Evolutionary conservation across 2,888 invertebrate species (phyloP), one percentile per base, ranked within the genome.

Genomic region (Leptinotarsa rubiginosa): DNA sequence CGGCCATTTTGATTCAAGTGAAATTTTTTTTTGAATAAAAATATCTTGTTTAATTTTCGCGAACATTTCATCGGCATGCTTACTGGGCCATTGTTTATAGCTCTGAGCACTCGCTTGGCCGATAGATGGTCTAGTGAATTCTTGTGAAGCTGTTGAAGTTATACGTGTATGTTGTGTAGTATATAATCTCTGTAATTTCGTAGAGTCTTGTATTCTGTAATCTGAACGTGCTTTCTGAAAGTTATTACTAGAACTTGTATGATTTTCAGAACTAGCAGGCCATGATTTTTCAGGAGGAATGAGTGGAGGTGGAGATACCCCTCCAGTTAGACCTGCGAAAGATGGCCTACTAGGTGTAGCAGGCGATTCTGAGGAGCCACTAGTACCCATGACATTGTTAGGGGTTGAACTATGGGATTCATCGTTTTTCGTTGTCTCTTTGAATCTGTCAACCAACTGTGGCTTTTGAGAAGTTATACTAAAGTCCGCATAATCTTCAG

Each of bases 201-300:
- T 67, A 47, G 66, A 56, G 2, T 66, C 74, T 50, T 69, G 15
- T 41, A 70, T 10, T 50, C 69, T 68, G 59, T 72, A 66, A 22
- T 49, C 56, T 41, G 67, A 2, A 18, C 56, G n/a, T 16, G 18
- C 16, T 52, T 69, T 50, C 47, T 25, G 25, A 15, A 13, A 15
- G 68, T 64, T 4, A 56, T 41, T 47, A 41, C 54, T 20, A 20
- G 47, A 72, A 18, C 59, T 50, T 25, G 25, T 62, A 52, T 77
- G 75, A 62, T 70, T 72, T 73, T 75, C 73, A 7, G 75, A 54
- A 18, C 71, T 77, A 56, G 72, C 75, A 13, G 79, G 79, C 79
- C 79, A 80, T 59, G 79, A 78, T 72, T 73, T 70, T 20, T 79
- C 79, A 4, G 78, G 77, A 20, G 76, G 76, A 13, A 81, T 74